phyloP scores from a whole-genome alignment of 2,888 invertebrate species.

The Fragum whitleyi region DNA sequence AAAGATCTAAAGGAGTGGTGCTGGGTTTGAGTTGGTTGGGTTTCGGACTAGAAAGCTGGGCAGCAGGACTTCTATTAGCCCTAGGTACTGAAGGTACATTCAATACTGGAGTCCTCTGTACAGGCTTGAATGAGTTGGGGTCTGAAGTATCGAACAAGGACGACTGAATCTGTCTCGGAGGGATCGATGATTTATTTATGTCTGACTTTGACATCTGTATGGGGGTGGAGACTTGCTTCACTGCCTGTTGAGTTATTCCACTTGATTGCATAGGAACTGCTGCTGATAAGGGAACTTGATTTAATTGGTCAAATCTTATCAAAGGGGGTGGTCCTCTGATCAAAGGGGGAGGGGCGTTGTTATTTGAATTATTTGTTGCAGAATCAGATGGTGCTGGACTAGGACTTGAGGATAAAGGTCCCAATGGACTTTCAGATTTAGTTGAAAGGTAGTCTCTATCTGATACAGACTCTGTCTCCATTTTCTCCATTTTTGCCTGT shows the following conservation, averaged over 20 bases:
- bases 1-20: constrained; percentile 63
- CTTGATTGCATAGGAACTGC: constrained; percentile 1
- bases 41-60: not conserved
- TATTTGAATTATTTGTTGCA: not conserved
- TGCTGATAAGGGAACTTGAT: constrained; percentile 30
- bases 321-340: constrained; percentile 71
- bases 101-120: constrained; percentile 62
- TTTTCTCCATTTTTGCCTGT: constrained; percentile 18
- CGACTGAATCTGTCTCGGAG: constrained; percentile 51
- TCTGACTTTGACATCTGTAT: not conserved
- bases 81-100: constrained; percentile 68
- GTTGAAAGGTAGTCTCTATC: not conserved
- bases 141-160: constrained; percentile 59
- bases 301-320: constrained; percentile 61
- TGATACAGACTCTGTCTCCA: not conserved
- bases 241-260: constrained; percentile 1
- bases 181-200: not conserved
- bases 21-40: constrained; percentile 9
- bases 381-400: not conserved
- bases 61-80: constrained; percentile 17
- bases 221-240: not conserved
- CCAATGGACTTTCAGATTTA: not conserved
- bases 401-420: not conserved
- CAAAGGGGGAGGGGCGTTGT: constrained; percentile 65
- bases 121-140: constrained; percentile 39